These are phyloP conservation scores for Symphodus melops DNA, from an alignment of 2,113 vertebrate species.

Conservation along the genomic window DNA sequence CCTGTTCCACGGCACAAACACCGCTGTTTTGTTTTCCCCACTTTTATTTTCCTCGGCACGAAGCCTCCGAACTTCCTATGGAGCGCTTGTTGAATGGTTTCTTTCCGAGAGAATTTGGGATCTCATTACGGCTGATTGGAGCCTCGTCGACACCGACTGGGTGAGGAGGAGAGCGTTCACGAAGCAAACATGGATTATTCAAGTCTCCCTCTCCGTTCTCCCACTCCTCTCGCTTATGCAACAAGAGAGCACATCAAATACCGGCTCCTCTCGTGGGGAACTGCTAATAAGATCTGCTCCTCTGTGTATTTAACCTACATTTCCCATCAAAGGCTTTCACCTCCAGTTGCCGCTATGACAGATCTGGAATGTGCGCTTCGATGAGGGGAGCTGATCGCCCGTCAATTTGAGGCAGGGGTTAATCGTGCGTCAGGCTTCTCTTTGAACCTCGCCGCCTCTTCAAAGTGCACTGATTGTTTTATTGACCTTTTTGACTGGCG, in stretches of 20 bases:
- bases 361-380: conserved; percentile 56
- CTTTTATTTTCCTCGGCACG: not conserved
- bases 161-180: conserved; percentile 56
- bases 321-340: conserved; percentile 77
- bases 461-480: conserved; percentile 13
- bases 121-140: conserved; percentile 71
- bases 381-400: conserved; percentile 47
- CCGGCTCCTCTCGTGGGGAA: conserved; percentile 66
- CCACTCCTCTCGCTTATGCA: conserved; percentile 71
- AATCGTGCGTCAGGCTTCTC: conserved; percentile 23
- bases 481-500: conserved; percentile 28
- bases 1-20: not conserved
- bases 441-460: conserved; percentile 34
- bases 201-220: conserved; percentile 59
- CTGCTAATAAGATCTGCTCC: conserved; percentile 78
- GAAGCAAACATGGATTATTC: conserved; percentile 80
- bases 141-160: conserved; percentile 29
- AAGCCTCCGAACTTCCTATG: not conserved
- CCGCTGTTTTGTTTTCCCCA: not conserved
- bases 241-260: conserved; percentile 74
- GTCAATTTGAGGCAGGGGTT: conserved; percentile 52
- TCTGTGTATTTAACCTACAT: conserved; percentile 84
- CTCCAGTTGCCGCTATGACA: conserved; percentile 60
- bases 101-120: conserved; percentile 16
- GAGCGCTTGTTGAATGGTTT: conserved; percentile 21